Percentiles rank a stretch among this genome's conserved stretches.
Conservation (phyloP, 2,888 invertebrate genomes). For the Agrypnus murinus region DNA sequence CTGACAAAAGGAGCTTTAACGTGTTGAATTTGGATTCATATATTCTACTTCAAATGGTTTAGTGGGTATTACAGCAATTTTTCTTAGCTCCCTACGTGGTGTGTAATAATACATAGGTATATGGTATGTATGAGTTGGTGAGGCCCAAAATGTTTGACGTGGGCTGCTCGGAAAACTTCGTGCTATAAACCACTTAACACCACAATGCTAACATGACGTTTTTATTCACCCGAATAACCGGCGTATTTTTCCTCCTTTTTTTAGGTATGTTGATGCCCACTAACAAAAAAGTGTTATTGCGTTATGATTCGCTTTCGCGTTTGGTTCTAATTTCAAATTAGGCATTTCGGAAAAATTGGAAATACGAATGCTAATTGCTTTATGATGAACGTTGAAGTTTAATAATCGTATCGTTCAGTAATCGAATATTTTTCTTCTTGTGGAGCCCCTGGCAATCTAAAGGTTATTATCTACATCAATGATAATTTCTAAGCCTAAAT, state of each 20-base stretch:
- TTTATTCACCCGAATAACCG: conserved; percentile 33
- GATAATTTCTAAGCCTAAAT: too few species aligned
- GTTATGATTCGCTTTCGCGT: not conserved
- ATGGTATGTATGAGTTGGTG: not conserved
- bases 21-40: conserved; percentile 60
- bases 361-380: too few species aligned
- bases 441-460: too few species aligned
- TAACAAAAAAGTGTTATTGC: not conserved
- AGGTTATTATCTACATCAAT: too few species aligned
- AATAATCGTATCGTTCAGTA: too few species aligned
- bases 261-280: not conserved
- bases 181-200: conserved; percentile 47
- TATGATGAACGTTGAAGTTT: too few species aligned
- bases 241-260: conserved; percentile 8
- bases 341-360: too few species aligned
- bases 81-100: conserved; percentile 38
- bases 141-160: conserved; percentile 40
- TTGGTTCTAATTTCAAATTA: too few species aligned
- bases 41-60: conserved; percentile 52
- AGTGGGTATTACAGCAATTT: conserved; percentile 52
- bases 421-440: too few species aligned
- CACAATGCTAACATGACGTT: conserved; percentile 40
- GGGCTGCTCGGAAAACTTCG: conserved; percentile 37
- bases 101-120: not conserved
- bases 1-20: conserved; percentile 62